A percentile compares a stretch with the other conserved stretches of the same genome.
These are phyloP conservation scores for Drosophila burlai DNA, from an alignment of 1,140 invertebrate genomes.

Conservation along the genomic window DNA sequence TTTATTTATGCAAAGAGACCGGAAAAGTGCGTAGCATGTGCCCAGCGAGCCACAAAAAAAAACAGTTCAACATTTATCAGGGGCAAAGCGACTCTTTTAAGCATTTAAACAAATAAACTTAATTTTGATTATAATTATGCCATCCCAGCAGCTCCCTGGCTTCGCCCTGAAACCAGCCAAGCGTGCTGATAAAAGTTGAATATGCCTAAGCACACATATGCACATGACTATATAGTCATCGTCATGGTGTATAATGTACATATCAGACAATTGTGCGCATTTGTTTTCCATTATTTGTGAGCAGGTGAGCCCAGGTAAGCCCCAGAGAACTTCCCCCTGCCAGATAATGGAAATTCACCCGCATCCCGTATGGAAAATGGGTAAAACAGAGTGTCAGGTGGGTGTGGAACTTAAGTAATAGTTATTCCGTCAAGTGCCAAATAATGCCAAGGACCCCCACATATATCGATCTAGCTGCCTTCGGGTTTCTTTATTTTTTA, in stretches of 20 bases:
- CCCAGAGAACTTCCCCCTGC: slow-evolving; percentile 4
- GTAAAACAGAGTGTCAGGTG: neutral
- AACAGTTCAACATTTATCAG: slow-evolving; percentile 10
- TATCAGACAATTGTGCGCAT: slow-evolving; percentile 31
- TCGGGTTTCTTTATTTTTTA: slow-evolving; percentile 25
- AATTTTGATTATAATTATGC: slow-evolving; percentile 53
- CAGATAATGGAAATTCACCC: slow-evolving; percentile 33
- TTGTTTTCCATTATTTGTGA: slow-evolving; percentile 41
- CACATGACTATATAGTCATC: slow-evolving; percentile 13
- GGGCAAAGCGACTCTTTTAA: slow-evolving; percentile 48
- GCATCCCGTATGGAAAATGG: neutral
- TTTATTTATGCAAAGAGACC: slow-evolving; percentile 24
- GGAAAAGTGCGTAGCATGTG: slow-evolving; percentile 37
- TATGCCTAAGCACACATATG: slow-evolving; percentile 24
- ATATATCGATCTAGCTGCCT: slow-evolving; percentile 42
- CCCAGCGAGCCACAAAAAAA: slow-evolving; percentile 2
- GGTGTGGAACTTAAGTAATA: slow-evolving; percentile 23
- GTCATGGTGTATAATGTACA: slow-evolving; percentile 5
- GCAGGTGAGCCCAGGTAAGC: slow-evolving; percentile 6
- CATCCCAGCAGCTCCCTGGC: slow-evolving; percentile 1
- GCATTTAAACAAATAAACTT: slow-evolving; percentile 56
- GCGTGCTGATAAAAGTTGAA: slow-evolving; percentile 61
- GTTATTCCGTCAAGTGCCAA: slow-evolving; percentile 28
- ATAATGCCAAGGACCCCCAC: slow-evolving; percentile 34
- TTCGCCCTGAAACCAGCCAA: slow-evolving; percentile 9